phyloP scores from a whole-genome alignment of 2,797 vertebrate species.

The Crax fasciolata region DNA sequence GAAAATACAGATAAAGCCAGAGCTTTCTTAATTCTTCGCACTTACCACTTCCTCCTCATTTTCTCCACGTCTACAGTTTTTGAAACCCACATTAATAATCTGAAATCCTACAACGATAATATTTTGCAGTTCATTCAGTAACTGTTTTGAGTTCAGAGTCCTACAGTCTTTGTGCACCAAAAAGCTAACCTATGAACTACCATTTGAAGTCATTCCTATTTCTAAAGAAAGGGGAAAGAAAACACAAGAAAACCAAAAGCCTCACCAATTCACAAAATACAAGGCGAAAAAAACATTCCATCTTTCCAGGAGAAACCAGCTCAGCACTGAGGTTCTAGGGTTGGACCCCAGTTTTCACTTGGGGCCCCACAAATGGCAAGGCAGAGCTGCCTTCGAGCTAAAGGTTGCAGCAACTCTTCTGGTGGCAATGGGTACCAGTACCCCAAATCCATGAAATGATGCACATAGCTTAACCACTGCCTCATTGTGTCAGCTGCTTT shows the following conservation, averaged over 20 bases:
- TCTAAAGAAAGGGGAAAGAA: neutral
- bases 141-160: neutral
- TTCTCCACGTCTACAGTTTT: neutral
- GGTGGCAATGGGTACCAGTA: neutral
- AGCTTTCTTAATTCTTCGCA: neutral
- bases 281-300: neutral
- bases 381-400: fast-evolving
- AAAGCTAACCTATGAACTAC: neutral
- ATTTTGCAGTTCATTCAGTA: neutral
- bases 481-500: neutral
- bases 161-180: neutral
- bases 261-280: neutral
- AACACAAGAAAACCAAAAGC: neutral
- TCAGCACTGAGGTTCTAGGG: neutral
- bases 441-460: neutral
- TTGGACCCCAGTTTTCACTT: neutral
- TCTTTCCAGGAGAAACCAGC: neutral
- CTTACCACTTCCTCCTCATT: neutral
- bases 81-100: neutral
- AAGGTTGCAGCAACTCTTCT: fast-evolving
- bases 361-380: neutral
- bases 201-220: fast-evolving
- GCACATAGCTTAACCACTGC: neutral
- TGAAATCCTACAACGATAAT: neutral
- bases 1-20: neutral